Percentiles rank a stretch among this genome's conserved stretches.
phyloP scores from a whole-genome alignment of 1,140 invertebrate genomes.

The Chironomus striatipennis region DNA sequence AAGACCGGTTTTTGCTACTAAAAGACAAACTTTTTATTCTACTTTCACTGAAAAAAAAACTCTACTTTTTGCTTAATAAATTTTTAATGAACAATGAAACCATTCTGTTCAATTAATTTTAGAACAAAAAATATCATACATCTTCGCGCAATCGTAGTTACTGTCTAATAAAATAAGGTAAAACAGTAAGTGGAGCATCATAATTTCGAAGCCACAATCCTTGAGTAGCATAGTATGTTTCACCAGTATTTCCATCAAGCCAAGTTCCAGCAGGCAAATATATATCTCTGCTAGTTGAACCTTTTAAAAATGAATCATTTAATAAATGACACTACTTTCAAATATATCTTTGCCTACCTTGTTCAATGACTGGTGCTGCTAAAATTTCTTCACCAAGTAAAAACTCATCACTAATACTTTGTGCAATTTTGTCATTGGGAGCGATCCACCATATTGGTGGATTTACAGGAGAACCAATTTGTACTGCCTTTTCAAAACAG shows the following conservation, averaged over 20 bases:
- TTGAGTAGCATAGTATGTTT: neutral
- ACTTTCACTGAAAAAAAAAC: neutral
- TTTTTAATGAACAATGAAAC: constrained; percentile 17
- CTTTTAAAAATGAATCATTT: neutral
- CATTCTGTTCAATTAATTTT: constrained; percentile 9
- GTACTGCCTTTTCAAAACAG: constrained; percentile 49
- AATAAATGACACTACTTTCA: neutral
- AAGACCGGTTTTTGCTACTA: neutral
- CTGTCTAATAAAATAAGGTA: constrained; percentile 53
- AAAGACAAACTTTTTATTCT: constrained; percentile 17
- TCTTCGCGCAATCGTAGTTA: neutral
- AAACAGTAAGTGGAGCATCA: constrained; percentile 51
- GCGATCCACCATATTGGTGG: constrained; percentile 67
- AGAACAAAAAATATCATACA: neutral
- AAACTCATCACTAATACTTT: constrained; percentile 59
- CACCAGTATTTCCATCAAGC: constrained; percentile 39
- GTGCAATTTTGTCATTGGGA: constrained; percentile 55
- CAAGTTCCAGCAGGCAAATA: constrained; percentile 56
- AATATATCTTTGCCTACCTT: constrained; percentile 38
- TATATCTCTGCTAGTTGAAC: constrained; percentile 47
- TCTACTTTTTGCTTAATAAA: neutral
- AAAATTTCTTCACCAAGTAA: constrained; percentile 60
- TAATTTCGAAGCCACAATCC: constrained; percentile 53
- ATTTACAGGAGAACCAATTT: constrained; percentile 43
- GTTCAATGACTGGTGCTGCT: constrained; percentile 58